Base-by-base conservation (phyloP, 2,888 invertebrate species). In the Noctua comes region DNA sequence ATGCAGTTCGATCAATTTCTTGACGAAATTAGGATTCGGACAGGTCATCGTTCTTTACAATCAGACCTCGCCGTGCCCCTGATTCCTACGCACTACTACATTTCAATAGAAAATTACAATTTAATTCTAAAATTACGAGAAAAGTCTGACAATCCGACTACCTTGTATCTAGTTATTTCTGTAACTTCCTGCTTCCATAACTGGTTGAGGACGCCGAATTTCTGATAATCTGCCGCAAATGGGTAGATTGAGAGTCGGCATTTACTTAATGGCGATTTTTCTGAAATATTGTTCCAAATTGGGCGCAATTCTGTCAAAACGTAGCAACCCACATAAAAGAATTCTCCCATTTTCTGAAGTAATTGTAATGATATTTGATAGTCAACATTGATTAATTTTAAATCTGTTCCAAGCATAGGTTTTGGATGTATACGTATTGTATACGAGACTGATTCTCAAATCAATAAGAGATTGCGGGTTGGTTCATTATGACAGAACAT, bases 111-210 rank as follows among this genome's bases (percentile, higher is more conserved):
- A 57, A 27, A 40, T 36, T 18, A 36, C 46, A 62, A 51, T 31
- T 72, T 59, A 4, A 43, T 10, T n/a, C 8, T 16, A 27, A 43
- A 40, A 48, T 54, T n/a, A 78, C 51, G 48, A 78, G 36, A 68
- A 43, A 68, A 73, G 27, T 54, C 16, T 51, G 46, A 46, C 2
- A 68, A 6, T 27, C 11, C 16, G 21, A 31, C 18, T 48, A 59
- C 36, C 46, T 72, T 66, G 27, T 10, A 68, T 62, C n/a, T 27
- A 43, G 18, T 18, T 8, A n/a, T 43, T 8, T 66, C 1, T 46
- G 36, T 80, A 13, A 62, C 11, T 80, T 80, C 62, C 62, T 68
- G 62, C 62, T 46, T 46, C 68, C 24, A n/a, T 46, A 73, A 48
- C 2, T 21, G 27, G 46, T 24, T 51, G 43, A 57, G 27, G 24